Conservation (phyloP, 2,797 vertebrate genomes). For the Tokudaia tokunoshimensis region DNA sequence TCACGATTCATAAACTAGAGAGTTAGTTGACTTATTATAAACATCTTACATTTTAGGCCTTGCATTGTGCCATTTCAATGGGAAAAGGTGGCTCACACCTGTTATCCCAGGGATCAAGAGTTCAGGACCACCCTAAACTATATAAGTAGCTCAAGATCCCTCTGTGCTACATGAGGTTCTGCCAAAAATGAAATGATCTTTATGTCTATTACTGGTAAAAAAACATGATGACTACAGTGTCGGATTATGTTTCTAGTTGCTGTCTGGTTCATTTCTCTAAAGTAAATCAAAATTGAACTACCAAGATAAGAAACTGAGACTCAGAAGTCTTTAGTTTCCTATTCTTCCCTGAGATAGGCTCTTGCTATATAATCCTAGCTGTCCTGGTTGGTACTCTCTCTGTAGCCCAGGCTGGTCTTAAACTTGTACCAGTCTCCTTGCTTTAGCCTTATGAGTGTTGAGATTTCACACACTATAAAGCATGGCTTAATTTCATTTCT, state of each 20-base stretch:
- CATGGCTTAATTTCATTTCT: background rate
- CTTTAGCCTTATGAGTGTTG: background rate
- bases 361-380: background rate
- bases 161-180: background rate
- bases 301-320: background rate
- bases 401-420: background rate
- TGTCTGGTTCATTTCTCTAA: conserved; percentile 12
- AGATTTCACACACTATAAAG: background rate
- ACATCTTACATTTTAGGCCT: conserved; percentile 5
- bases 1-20: background rate
- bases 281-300: background rate
- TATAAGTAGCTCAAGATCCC: background rate
- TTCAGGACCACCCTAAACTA: background rate
- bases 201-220: conserved; percentile 30
- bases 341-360: background rate
- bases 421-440: background rate
- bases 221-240: background rate
- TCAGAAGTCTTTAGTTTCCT: background rate
- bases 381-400: background rate
- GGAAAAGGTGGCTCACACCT: background rate
- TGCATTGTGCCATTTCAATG: background rate
- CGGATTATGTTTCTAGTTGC: background rate
- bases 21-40: conserved; percentile 5
- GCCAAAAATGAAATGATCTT: background rate
- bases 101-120: background rate